These are phyloP conservation scores for Uria lomvia DNA, from an alignment of 2,113 vertebrate species.

Conservation along the genomic window DNA sequence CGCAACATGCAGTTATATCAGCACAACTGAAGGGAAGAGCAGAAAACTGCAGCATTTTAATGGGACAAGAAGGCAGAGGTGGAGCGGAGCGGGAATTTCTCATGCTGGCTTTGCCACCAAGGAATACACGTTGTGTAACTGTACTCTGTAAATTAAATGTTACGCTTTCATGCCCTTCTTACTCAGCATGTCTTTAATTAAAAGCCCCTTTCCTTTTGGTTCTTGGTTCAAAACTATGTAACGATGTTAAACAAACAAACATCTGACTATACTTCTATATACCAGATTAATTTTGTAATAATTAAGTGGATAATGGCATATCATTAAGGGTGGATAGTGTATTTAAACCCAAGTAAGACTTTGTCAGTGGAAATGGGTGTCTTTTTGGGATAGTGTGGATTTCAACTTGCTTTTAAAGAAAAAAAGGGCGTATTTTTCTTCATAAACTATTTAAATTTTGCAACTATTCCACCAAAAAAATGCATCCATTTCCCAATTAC, in stretches of 20 bases:
- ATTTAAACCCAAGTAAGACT: not conserved
- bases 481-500: not conserved
- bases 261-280: not conserved
- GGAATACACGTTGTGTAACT: not conserved
- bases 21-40: not conserved
- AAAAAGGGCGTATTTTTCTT: not conserved
- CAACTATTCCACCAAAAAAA: not conserved
- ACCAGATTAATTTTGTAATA: not conserved
- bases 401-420: not conserved
- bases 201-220: constrained; percentile 8
- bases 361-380: not conserved
- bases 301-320: not conserved
- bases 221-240: not conserved
- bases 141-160: not conserved
- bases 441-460: not conserved
- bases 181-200: constrained; percentile 1
- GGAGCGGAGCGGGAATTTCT: not conserved
- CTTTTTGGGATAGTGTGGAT: not conserved
- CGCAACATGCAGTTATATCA: not conserved
- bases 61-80: not conserved
- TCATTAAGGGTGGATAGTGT: not conserved
- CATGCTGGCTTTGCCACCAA: not conserved
- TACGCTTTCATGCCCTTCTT: not conserved
- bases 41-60: not conserved
- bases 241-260: not conserved